Base-by-base conservation (phyloP, 2,888 invertebrate species). In the Cyclophora punctaria region DNA sequence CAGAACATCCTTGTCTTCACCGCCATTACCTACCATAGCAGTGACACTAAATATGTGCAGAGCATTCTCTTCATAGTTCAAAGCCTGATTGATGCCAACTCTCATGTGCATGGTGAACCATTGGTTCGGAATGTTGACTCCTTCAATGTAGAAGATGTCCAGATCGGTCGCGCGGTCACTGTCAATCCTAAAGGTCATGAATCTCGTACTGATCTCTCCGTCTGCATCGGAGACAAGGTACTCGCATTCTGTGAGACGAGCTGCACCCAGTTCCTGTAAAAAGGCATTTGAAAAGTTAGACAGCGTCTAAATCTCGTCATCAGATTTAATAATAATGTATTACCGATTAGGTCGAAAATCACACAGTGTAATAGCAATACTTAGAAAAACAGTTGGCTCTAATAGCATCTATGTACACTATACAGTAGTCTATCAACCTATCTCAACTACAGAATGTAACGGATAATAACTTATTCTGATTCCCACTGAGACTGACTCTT, bases 1-100 rank as follows among this genome's bases (percentile, higher is more conserved):
- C n/a, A 48, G 34, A 47, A 35, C 3, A 34, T n/a, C 5, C 7
- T 2, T 3, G 20, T 1, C 20, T 20, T 52, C 60, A 20, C 20
- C 20, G 20, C 20, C 20, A 20, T 20, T 20, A 73, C 83, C 81
- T 70, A 92, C 92, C 63, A 61, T 68, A n/a, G 90, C 92, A 41
- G 73, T 80, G 2, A 91, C 83, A 49, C 75, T 70, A 56, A 92
- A 90, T 53, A 90, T 87, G 62, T 92, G 91, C 7, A 91, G 75
- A 0, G 88, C 82, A 45, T 80, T 89, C 2, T 71, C 69, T 52
- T 89, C 90, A 50, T 80, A 90, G 59, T 89, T 72, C 2, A 90
- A 66, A 3, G 82, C 57, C 3, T 62, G 44, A 3, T 66, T 70
- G 6, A 82, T 61, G 1, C 71, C 67, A 1, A 84, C 55, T 2